Evolutionary conservation across 2,888 invertebrate species (phyloP), one percentile per base, ranked within the genome.

Genomic region (Sympetrum striolatum): DNA sequence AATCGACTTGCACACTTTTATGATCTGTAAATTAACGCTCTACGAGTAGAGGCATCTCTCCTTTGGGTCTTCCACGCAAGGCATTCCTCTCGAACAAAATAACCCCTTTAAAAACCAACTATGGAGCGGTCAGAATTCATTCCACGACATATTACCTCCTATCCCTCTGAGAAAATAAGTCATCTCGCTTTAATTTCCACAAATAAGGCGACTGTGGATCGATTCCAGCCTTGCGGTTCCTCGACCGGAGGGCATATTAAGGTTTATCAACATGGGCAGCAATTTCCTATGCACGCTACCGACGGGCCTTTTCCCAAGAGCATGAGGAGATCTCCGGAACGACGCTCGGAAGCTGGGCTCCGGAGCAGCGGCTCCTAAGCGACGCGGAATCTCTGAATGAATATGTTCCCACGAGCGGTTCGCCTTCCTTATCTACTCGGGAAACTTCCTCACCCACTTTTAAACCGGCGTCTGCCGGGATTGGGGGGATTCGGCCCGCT

Each of bases 261-360:
- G 86, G 25, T 86, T 86, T 86, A 86, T 86, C 60, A 86, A 86
- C 86, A 60, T 37, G 60, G 15, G 53, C 58, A 58, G 86, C 86
- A 86, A 86, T 86, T 86, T 86, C 86, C 86, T 53, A n/a, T 60
- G 35, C 39, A 25, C 37, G 39, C 12, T 25, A 44, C 81, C 0
- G 15, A 44, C 48, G 14, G 25, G 3, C 73, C 73, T 73, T 31
- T 73, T 73, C 73, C 73, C 73, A 73, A 73, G 73, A 25, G n/a
- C n/a, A 64, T n/a, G 60, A 3, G 60, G 60, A 73, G 73, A 73
- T 73, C 73, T 0, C n/a, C 73, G 31, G 73, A 25, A 31, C 14
- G 31, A 12, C 12, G 31, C 25, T 22, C 25, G 31, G 73, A 73
- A 73, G 73, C 73, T 64, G n/a, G 64, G 64, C n/a, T n/a, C 64